Percentiles rank a stretch among this genome's conserved stretches.
Conservation (phyloP, 2,888 invertebrate species). For the Caenorhabditis drosophilae region DNA sequence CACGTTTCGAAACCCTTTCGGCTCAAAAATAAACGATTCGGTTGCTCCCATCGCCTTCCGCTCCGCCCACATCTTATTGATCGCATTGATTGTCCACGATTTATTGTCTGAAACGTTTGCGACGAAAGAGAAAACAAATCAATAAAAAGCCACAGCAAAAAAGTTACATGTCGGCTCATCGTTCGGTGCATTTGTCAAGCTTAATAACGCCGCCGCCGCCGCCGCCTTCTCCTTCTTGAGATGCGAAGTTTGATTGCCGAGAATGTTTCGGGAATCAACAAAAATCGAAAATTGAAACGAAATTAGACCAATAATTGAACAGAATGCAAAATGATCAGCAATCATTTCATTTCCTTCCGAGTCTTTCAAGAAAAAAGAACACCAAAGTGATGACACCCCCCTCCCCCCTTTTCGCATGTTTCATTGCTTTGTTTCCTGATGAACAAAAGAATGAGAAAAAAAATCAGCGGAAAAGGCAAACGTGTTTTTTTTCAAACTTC, state of each 20-base stretch:
- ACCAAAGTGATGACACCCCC: background rate
- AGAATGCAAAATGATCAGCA: too few species aligned
- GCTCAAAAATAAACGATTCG: constrained; percentile 15
- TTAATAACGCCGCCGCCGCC: too few species aligned
- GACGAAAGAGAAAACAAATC: background rate
- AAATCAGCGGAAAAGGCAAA: too few species aligned
- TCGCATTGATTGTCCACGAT: constrained; percentile 36
- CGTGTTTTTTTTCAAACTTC: too few species aligned
- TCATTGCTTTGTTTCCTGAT: constrained; percentile 3
- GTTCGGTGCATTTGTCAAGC: background rate
- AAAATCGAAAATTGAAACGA: too few species aligned
- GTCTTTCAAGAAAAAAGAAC: background rate
- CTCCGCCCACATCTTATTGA: constrained; percentile 43
- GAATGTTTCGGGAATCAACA: too few species aligned
- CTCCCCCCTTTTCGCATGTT: too few species aligned
- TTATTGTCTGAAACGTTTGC: constrained; percentile 5
- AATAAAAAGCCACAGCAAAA: background rate
- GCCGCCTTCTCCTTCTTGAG: too few species aligned
- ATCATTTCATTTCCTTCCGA: background rate
- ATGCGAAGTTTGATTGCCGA: too few species aligned
- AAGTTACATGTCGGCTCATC: background rate
- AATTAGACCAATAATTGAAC: too few species aligned
- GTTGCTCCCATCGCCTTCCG: constrained; percentile 36
- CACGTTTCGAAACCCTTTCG: constrained; percentile 2
- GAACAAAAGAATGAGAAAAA: too few species aligned